Base-by-base conservation (phyloP, 2,113 vertebrate genomes). In the Caranx melampygus region DNA sequence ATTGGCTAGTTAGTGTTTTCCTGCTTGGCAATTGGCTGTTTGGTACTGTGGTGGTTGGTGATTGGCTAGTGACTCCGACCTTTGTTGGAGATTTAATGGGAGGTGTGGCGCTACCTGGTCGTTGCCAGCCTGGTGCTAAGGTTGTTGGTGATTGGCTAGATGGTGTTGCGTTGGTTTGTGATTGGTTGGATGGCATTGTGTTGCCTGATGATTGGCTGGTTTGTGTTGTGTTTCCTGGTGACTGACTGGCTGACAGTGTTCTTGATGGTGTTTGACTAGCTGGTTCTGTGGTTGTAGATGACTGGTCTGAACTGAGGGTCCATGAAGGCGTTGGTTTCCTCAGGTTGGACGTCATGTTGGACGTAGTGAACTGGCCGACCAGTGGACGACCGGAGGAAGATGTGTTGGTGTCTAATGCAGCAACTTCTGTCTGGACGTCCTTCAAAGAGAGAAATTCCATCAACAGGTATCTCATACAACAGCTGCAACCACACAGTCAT, bases 331-430 rank as follows among this genome's bases (percentile, higher is more conserved):
- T 60, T 3, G 15, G 8, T 11, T 73, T 78, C 42, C 57, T 86
- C 49, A 20, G 58, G 33, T 57, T 37, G 54, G 85, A 57, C 26
- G 45, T 78, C 44, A 16, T 52, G 20, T 59, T 67, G 60, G 81
- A 75, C 15, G 3, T 6, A 51, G 31, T 9, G 2, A 54, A 62
- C 81, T 12, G 8, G 40, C 57, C 63, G 69, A 61, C 61, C 61
- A 20, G n/a, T 12, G 65, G 31, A 14, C 45, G 31, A 61, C 69
- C 52, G 37, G 79, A 70, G 57, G 79, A 72, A 51, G 89, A 83
- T 18, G 49, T 64, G 87, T 85, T 91, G 85, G 75, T 68, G 83
- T 82, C 69, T 83, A 83, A 66, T 7, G 34, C n/a, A 80, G 73
- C 14, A 37, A 85, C 51, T 79, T 52, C 64, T 52, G 60, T 61